phyloP scores from a whole-genome alignment of 2,113 vertebrate genomes.

The Cavia aperea region DNA sequence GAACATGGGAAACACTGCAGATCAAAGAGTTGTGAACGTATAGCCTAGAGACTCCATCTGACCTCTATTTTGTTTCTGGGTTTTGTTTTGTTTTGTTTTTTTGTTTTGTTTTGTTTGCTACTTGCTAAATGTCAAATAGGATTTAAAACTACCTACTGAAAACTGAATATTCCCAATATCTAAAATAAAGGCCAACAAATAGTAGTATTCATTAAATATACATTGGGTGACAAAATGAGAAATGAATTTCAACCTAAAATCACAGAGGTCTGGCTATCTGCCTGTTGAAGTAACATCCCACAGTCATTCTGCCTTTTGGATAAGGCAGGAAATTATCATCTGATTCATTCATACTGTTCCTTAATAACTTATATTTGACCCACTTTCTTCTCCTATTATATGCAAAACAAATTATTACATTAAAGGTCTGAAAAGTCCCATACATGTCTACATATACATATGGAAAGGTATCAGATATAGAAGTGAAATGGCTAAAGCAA shows the following conservation, averaged over 20 bases:
- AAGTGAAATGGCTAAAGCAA: background rate
- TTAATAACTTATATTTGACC: background rate
- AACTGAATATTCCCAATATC: background rate
- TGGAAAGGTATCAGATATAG: background rate
- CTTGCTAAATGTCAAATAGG: background rate
- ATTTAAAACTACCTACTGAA: background rate
- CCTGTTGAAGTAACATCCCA: background rate
- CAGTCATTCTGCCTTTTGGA: background rate
- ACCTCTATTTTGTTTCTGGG: background rate
- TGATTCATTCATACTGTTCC: background rate
- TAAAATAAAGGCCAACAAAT: background rate
- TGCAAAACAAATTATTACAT: background rate
- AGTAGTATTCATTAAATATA: background rate
- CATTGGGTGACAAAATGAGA: background rate
- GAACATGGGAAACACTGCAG: background rate
- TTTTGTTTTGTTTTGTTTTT: background rate
- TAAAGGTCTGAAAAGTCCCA: background rate
- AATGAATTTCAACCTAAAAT: background rate
- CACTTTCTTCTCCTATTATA: background rate
- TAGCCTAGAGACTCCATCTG: background rate
- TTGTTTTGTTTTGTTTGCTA: background rate
- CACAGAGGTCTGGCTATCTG: background rate
- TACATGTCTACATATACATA: too few relatives aligned
- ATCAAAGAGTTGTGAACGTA: background rate
- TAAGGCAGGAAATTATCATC: background rate